Conservation (phyloP, 2,113 vertebrate genomes). For the Poeciliopsis prolifica region DNA sequence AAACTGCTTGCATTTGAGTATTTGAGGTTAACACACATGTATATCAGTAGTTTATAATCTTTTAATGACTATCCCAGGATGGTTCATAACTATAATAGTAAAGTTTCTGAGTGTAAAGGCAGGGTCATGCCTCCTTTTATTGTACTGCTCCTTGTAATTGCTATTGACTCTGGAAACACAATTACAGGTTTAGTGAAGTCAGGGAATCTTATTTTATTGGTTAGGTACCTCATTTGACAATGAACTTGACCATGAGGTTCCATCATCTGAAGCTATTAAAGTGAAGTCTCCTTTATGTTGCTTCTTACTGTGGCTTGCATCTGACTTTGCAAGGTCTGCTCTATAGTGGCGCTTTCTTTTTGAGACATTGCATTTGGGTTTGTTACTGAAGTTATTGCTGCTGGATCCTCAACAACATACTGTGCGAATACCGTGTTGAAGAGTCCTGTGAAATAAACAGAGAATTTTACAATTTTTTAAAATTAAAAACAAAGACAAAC, state of each 20-base stretch:
- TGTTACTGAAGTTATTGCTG: constrained; percentile 31
- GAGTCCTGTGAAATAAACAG: constrained; percentile 65
- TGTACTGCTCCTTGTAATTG: neutral
- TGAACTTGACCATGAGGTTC: neutral
- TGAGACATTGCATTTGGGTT: constrained; percentile 7
- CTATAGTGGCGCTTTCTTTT: neutral
- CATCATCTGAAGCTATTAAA: constrained; percentile 36
- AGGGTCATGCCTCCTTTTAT: no score
- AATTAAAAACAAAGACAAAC: no score
- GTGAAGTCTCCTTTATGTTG: constrained; percentile 74
- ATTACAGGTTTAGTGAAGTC: neutral
- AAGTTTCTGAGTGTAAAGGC: neutral
- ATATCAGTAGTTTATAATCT: neutral
- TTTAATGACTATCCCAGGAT: neutral
- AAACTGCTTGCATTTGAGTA: neutral
- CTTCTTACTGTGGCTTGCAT: neutral
- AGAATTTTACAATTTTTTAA: constrained; percentile 9
- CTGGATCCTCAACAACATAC: constrained; percentile 72
- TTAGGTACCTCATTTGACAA: no score
- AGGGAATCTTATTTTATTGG: neutral
- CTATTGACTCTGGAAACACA: no score
- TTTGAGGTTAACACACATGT: neutral
- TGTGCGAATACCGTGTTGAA: constrained; percentile 73
- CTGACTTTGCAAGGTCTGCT: constrained; percentile 20
- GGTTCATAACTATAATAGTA: neutral